Conservation (phyloP, 1,140 invertebrate species). For the Aporrectodea caliginosa region DNA sequence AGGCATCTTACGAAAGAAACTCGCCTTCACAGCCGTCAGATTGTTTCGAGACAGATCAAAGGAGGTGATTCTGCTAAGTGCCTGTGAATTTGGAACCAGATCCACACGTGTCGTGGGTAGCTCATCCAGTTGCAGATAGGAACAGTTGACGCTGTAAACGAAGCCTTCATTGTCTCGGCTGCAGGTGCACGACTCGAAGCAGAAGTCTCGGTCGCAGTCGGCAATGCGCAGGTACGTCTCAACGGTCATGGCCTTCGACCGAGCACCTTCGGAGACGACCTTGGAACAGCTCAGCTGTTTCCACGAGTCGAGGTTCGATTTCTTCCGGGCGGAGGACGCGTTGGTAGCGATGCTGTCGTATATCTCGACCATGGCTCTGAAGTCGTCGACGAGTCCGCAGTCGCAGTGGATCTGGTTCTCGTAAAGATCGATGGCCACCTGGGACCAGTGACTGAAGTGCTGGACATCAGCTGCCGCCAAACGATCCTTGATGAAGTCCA, state of each 20-base stretch:
- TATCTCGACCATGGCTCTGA: neutral
- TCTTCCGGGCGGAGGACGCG: neutral
- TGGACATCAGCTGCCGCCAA: neutral
- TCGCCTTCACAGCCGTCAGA: neutral
- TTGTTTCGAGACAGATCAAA: neutral
- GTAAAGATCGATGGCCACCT: neutral
- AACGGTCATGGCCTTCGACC: neutral
- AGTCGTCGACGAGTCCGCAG: neutral
- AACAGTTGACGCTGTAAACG: neutral
- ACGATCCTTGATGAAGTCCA: neutral
- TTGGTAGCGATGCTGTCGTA: neutral
- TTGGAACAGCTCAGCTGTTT: neutral
- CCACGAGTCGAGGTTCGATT: neutral
- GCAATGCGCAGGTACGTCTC: neutral
- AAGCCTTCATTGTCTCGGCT: neutral
- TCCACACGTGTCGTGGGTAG: neutral
- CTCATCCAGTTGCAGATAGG: neutral
- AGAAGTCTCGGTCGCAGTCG: neutral
- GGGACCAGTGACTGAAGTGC: neutral
- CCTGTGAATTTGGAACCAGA: neutral
- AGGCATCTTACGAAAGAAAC: neutral
- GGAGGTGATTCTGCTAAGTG: neutral
- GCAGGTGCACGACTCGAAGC: neutral
- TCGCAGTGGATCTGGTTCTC: neutral
- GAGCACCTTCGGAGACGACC: neutral